phyloP scores from a whole-genome alignment of 2,888 invertebrate species.

The Carpatolechia fugitivella region DNA sequence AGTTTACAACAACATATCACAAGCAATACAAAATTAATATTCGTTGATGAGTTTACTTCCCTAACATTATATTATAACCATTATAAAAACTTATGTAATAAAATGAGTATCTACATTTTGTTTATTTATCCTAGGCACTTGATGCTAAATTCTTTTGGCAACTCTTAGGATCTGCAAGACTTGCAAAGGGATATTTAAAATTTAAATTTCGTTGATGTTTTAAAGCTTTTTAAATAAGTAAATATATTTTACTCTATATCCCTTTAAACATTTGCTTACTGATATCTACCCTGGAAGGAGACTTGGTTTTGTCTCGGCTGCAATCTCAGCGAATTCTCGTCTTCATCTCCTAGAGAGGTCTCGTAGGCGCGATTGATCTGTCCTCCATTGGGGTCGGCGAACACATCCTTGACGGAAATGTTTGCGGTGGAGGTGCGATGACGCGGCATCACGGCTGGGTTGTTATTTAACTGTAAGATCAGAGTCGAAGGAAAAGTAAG shows the following conservation, averaged over 20 bases:
- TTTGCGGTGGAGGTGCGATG: constrained; percentile 88
- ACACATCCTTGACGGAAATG: constrained; percentile 89
- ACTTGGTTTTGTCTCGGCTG: constrained; percentile 83
- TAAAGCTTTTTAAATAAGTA: constrained; percentile 16
- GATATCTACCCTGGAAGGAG: constrained; percentile 76
- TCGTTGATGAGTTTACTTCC: constrained; percentile 13
- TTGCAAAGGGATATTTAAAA: not conserved
- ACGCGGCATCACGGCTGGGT: constrained; percentile 80
- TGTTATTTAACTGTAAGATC: constrained; percentile 77
- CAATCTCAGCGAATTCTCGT: constrained; percentile 86
- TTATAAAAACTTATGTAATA: constrained; percentile 20
- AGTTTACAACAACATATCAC: constrained; percentile 50
- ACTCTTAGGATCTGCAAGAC: constrained; percentile 19
- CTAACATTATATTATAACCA: constrained; percentile 14
- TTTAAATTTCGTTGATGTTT: constrained; percentile 18
- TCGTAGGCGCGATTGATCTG: constrained; percentile 90
- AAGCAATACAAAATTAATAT: constrained; percentile 34
- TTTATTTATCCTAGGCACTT: constrained; percentile 30
- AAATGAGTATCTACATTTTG: constrained; percentile 54
- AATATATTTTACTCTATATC: constrained; percentile 1
- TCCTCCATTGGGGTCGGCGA: constrained; percentile 84
- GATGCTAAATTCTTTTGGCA: constrained; percentile 24
- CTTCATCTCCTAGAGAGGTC: constrained; percentile 81
- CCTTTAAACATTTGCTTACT: constrained; percentile 30
- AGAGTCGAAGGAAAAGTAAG: not conserved